phyloP scores from a whole-genome alignment of 1,140 invertebrate species.

The Apis florea region DNA sequence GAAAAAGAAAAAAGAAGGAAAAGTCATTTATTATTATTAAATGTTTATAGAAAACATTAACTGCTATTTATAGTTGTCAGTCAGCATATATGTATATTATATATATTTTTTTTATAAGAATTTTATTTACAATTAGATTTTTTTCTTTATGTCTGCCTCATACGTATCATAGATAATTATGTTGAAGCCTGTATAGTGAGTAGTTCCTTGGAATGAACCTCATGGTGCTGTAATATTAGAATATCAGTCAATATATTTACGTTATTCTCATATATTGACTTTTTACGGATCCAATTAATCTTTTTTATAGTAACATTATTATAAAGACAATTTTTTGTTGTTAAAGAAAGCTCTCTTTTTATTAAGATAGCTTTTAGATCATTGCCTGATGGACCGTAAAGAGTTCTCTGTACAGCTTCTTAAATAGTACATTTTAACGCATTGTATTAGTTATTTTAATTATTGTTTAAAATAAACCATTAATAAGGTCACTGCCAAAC shows the following conservation, averaged over 20 bases:
- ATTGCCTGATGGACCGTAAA: neutral
- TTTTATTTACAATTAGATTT: constrained; percentile 45
- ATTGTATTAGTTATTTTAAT: constrained; percentile 70
- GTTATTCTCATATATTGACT: constrained; percentile 21
- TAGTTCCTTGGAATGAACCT: constrained; percentile 62
- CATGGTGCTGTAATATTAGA: constrained; percentile 71
- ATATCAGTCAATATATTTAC: constrained; percentile 68
- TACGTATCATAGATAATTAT: constrained; percentile 34
- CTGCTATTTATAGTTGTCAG: constrained; percentile 55
- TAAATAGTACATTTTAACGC: constrained; percentile 73
- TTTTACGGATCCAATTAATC: neutral
- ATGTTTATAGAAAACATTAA: constrained; percentile 37
- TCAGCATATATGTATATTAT: constrained; percentile 29
- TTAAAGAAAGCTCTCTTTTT: neutral
- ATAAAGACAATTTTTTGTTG: neutral
- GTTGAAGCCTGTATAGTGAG: constrained; percentile 52
- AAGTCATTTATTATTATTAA: constrained; percentile 21
- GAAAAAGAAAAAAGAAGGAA: constrained; percentile 8
- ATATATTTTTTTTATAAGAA: constrained; percentile 51
- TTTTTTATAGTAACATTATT: neutral
- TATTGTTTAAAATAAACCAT: constrained; percentile 64
- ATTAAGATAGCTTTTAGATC: neutral
- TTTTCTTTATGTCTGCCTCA: constrained; percentile 36
- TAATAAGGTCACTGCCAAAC: constrained; percentile 71
- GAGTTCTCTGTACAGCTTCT: constrained; percentile 77